These are phyloP conservation scores for Cyphomyrus plagiostoma DNA, from an alignment of 2,113 vertebrate genomes.

Conservation along the genomic window DNA sequence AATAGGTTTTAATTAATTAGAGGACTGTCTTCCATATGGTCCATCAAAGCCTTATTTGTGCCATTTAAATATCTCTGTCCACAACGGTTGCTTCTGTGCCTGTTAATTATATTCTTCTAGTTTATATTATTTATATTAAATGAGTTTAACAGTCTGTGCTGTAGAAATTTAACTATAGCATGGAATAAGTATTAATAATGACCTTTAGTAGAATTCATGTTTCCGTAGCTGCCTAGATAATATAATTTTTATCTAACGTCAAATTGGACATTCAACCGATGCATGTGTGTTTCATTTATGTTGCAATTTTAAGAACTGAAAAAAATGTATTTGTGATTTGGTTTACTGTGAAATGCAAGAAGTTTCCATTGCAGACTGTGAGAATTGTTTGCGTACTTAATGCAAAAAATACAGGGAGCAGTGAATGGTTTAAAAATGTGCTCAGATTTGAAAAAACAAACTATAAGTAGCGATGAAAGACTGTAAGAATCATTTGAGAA, in stretches of 20 bases:
- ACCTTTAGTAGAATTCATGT: background rate
- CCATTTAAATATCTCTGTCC: conserved; percentile 10
- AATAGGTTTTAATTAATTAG: background rate
- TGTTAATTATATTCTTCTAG: background rate
- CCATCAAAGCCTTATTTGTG: conserved; percentile 8
- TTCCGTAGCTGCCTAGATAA: background rate
- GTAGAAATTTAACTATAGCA: background rate
- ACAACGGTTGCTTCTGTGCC: background rate
- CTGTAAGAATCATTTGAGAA: background rate
- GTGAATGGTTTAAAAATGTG: background rate
- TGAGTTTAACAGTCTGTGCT: background rate
- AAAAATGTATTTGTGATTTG: background rate
- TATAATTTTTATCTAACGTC: background rate
- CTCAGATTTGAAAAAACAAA: background rate
- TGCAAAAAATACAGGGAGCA: background rate
- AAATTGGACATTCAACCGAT: background rate
- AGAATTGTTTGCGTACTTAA: background rate
- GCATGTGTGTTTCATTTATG: background rate
- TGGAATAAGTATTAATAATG: background rate
- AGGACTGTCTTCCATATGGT: background rate
- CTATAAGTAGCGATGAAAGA: background rate
- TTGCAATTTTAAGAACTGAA: background rate
- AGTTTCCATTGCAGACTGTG: background rate
- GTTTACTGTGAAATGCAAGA: background rate
- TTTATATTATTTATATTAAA: background rate